Base-by-base conservation (phyloP, 2,888 invertebrate genomes). In the Synanthedon tipuliformis region DNA sequence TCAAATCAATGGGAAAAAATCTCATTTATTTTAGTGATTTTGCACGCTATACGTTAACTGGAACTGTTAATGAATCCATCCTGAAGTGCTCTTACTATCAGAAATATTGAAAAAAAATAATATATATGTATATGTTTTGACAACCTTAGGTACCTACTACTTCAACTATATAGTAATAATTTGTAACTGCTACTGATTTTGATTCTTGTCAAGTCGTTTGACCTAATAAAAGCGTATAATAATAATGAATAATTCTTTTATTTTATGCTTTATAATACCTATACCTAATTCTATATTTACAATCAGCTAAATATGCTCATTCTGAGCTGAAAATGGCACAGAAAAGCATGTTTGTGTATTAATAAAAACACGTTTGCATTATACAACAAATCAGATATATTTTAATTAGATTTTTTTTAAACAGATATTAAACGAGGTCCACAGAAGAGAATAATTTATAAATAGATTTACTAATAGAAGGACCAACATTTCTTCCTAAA, bases 381-480 rank as follows among this genome's bases (percentile, higher is more conserved):
- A 34, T 0, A 34, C 34, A 34, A 23, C 23, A 23, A 23, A 34
- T 34, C 34, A 34, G 2, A 34, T 34, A 34, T 27, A 27, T 2
- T 27, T 23, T 27, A 27, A 27, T 27, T 27, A 27, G 1, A 3
- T 2, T 34, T 8, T 34, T 34, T 34, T 8, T 1, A 34, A 34
- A 34, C 5, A 45, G 5, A n/a, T 18, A 11, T 34, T 50, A 50
- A 50, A 40, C 13, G 23, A 53, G 57, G 57, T 50, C 51, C 45
- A 55, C 59, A 45, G 54, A 62, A 45, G 88, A 89, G 66, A 92
- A 93, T 41, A 93, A 75, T 58, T 91, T 89, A 74, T 90, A 89
- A 52, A 95, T 68, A 12, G 88, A 83, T 73, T 90, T 92, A 68
- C 95, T 94, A 13, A 94, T 78, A 45, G 75, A 77, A 0, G 90